Conservation (phyloP, 2,113 vertebrate genomes). For the Channa argus region DNA sequence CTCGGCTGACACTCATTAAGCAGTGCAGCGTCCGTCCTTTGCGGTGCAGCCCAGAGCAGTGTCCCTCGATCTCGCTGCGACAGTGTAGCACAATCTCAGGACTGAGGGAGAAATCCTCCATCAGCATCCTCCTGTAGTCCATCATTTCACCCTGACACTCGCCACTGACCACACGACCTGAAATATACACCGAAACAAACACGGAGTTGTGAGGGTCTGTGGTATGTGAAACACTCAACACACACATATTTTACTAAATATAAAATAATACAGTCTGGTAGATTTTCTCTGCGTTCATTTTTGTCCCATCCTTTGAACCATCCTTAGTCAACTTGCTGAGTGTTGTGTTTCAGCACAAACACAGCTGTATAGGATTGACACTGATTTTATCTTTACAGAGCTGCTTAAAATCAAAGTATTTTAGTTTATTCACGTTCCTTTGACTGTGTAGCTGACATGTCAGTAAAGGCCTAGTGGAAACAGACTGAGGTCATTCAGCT, state of each 20-base stretch:
- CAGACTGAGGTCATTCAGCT: background rate
- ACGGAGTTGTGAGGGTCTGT: background rate
- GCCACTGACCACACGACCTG: slow-evolving; percentile 92
- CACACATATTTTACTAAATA: no score
- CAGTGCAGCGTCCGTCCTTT: slow-evolving; percentile 96
- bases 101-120: slow-evolving; percentile 96
- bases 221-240: no score
- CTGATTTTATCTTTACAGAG: no score
- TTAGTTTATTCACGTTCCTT: no score
- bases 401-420: no score
- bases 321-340: no score
- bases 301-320: no score
- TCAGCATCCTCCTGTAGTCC: slow-evolving; percentile 95
- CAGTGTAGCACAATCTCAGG: slow-evolving; percentile 96
- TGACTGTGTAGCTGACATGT: background rate
- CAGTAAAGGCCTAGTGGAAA: background rate
- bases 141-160: slow-evolving; percentile 98
- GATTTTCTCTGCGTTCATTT: no score
- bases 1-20: slow-evolving; percentile 93
- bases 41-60: slow-evolving; percentile 93
- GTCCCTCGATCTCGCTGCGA: slow-evolving; percentile 92
- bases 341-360: no score
- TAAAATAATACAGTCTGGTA: no score
- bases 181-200: background rate
- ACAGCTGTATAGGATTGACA: no score